Conservation (phyloP, 2,113 vertebrate species). For the Lanius collurio region DNA sequence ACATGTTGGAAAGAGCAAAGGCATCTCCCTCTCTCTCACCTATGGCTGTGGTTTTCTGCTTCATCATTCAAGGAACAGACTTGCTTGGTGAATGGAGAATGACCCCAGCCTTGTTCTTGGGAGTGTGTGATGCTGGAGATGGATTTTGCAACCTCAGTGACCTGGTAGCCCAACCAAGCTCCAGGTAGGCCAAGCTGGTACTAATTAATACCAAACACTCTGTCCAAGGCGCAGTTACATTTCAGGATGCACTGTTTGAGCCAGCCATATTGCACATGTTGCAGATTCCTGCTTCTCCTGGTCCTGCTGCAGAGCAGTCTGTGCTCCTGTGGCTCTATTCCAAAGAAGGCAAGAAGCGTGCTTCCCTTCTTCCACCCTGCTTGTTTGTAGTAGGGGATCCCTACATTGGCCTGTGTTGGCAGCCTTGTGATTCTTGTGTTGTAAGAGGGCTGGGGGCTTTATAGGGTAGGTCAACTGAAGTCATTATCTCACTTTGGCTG, state of each 20-base stretch:
- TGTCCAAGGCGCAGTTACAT: background rate
- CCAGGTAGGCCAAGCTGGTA: background rate
- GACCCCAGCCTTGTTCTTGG: background rate
- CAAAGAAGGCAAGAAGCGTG: background rate
- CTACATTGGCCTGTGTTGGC: fast-evolving
- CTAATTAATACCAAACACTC: background rate
- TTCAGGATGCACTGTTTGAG: background rate
- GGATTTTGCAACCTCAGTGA: background rate
- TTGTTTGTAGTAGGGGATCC: background rate
- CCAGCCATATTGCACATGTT: background rate
- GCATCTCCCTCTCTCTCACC: background rate
- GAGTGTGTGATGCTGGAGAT: background rate
- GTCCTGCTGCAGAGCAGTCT: background rate
- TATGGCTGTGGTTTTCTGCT: background rate
- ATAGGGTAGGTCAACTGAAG: background rate
- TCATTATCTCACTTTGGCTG: background rate
- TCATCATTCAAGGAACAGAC: background rate
- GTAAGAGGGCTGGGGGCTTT: background rate
- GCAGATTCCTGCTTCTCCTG: background rate
- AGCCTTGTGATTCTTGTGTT: background rate
- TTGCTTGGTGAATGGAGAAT: background rate
- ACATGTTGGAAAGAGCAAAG: background rate
- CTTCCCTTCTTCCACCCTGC: background rate
- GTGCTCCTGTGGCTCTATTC: background rate
- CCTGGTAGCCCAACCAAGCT: background rate